Evolutionary conservation across 2,797 vertebrate genomes (phyloP).

Genomic region (Streptopelia turtur): DNA sequence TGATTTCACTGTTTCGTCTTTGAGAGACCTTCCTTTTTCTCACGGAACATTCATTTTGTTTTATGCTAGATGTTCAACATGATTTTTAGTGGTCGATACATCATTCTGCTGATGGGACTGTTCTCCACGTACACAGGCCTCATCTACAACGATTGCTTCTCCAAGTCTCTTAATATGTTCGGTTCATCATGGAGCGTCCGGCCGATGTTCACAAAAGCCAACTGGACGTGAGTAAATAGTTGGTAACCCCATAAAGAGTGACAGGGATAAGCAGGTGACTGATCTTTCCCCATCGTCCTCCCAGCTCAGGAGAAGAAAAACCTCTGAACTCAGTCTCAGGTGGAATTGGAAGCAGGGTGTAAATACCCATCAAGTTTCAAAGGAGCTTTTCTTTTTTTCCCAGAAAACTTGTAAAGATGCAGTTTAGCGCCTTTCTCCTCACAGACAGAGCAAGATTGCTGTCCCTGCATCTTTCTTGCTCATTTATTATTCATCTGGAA

Average conservation of each 20-base stretch:
- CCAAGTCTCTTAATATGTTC: conserved; percentile 93
- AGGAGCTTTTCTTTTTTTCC: rapidly evolving
- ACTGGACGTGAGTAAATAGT: conserved; percentile 89
- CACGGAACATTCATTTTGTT: not conserved
- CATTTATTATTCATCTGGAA: not conserved
- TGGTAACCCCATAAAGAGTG: not conserved
- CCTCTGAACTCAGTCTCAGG: not conserved
- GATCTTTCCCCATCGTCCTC: not conserved
- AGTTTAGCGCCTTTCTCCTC: not conserved
- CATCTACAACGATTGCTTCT: conserved; percentile 99
- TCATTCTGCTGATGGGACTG: conserved; percentile 95
- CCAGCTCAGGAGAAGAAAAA: not conserved
- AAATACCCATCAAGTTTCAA: not conserved
- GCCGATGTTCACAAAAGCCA: conserved; percentile 88
- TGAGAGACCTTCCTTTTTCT: not conserved
- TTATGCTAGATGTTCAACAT: conserved; percentile 91
- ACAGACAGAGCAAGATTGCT: not conserved
- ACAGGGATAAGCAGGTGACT: not conserved
- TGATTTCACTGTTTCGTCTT: not conserved
- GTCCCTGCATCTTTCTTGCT: not conserved
- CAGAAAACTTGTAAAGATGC: not conserved
- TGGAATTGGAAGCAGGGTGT: not conserved
- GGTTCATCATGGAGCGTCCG: conserved; percentile 95
- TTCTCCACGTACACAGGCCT: conserved; percentile 97
- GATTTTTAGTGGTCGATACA: conserved; percentile 94